These are phyloP conservation scores for Heteronetta atricapilla DNA, from an alignment of 2,113 vertebrate genomes.

Conservation along the genomic window DNA sequence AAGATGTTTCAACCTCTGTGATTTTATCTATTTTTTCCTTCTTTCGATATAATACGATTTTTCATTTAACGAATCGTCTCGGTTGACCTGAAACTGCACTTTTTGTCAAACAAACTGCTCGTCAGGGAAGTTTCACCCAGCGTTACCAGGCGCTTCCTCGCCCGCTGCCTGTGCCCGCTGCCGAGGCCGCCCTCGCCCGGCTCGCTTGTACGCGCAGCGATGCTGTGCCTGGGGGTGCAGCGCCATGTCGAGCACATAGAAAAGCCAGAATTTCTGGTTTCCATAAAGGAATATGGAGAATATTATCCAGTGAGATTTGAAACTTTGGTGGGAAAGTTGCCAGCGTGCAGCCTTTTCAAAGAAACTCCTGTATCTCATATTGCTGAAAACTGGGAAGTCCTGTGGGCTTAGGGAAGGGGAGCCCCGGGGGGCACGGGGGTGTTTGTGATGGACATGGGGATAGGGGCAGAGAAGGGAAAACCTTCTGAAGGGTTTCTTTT, in stretches of 20 bases:
- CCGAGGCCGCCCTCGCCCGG: rapidly evolving
- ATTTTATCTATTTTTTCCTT: not conserved
- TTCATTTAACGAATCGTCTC: rapidly evolving
- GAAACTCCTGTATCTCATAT: constrained; percentile 57
- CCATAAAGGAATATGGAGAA: constrained; percentile 69
- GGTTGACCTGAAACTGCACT: not conserved
- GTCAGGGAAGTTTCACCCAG: rapidly evolving
- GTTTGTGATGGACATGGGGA: not conserved
- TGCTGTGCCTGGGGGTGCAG: not conserved
- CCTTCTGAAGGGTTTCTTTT: constrained; percentile 55
- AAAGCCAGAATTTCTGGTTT: constrained; percentile 63
- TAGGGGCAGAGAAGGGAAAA: not conserved
- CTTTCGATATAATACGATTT: rapidly evolving
- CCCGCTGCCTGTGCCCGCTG: not conserved
- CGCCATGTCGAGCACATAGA: not conserved
- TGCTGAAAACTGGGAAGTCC: constrained; percentile 65
- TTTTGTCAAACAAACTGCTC: not conserved
- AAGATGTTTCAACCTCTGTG: rapidly evolving
- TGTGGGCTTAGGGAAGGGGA: not conserved
- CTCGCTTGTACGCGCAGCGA: not conserved
- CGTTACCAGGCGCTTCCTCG: rapidly evolving
- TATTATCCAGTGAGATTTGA: constrained; percentile 70
- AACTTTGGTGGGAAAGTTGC: constrained; percentile 68
- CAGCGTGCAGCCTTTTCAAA: constrained; percentile 52
- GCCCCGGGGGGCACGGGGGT: not conserved